phyloP scores from a whole-genome alignment of 2,797 vertebrate genomes.

The Peromyscus attwateri region DNA sequence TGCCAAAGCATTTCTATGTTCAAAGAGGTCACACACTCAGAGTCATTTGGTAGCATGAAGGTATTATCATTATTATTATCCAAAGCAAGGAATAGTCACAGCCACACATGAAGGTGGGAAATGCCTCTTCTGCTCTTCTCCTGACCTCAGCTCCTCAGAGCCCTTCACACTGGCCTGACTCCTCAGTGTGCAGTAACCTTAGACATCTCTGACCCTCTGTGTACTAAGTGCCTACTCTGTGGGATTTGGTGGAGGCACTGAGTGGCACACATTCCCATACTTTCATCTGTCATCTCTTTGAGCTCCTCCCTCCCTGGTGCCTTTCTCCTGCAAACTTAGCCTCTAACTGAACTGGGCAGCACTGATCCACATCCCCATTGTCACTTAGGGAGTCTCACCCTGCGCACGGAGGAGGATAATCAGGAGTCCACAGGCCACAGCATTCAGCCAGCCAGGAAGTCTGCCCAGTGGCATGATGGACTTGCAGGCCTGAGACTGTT shows the following conservation, averaged over 20 bases:
- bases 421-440: neutral
- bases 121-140: neutral
- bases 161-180: neutral
- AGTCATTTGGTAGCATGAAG: neutral
- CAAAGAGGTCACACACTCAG: neutral
- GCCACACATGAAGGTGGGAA: neutral
- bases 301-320: neutral
- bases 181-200: neutral
- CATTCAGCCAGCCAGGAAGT: neutral
- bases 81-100: neutral
- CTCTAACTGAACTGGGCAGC: neutral
- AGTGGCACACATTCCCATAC: neutral
- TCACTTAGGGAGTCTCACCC: neutral
- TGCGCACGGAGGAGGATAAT: neutral
- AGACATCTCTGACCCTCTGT: neutral
- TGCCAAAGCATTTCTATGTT: neutral
- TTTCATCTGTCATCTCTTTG: neutral
- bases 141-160: neutral
- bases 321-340: neutral
- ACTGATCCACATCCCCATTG: neutral
- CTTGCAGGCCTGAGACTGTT: neutral
- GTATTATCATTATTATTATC: neutral
- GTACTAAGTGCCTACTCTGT: neutral
- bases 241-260: fast-evolving
- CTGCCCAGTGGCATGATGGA: neutral